A percentile compares a stretch with the other conserved stretches of the same genome.
Evolutionary conservation across 2,113 vertebrate genomes (phyloP).

Genomic region (Danio rerio): GRCz12tu NC_133182.1:40854501-40855000

Average conservation of each 20-base stretch:
- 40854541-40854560: background rate
- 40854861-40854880: slow-evolving; percentile 26
- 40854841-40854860: slow-evolving; percentile 21
- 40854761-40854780: slow-evolving; percentile 36
- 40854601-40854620: slow-evolving; percentile 81
- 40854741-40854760: slow-evolving; percentile 52
- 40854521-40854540: background rate
- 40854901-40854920: slow-evolving; percentile 34
- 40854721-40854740: background rate
- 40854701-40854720: background rate
- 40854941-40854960: slow-evolving; percentile 19
- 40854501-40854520: background rate
- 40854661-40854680: slow-evolving; percentile 40
- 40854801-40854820: slow-evolving; percentile 14
- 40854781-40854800: background rate
- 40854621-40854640: slow-evolving; percentile 73
- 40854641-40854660: slow-evolving; percentile 41
- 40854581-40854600: slow-evolving; percentile 81
- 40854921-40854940: slow-evolving; percentile 19
- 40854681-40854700: slow-evolving; percentile 21
- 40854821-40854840: slow-evolving; percentile 20
- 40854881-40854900: slow-evolving; percentile 32
- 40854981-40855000: slow-evolving; percentile 6
- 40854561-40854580: slow-evolving; percentile 72
- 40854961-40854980: slow-evolving; percentile 18